These are phyloP conservation scores for Corythornis cristatus DNA, from an alignment of 2,113 vertebrate species.

Conservation along the genomic window DNA sequence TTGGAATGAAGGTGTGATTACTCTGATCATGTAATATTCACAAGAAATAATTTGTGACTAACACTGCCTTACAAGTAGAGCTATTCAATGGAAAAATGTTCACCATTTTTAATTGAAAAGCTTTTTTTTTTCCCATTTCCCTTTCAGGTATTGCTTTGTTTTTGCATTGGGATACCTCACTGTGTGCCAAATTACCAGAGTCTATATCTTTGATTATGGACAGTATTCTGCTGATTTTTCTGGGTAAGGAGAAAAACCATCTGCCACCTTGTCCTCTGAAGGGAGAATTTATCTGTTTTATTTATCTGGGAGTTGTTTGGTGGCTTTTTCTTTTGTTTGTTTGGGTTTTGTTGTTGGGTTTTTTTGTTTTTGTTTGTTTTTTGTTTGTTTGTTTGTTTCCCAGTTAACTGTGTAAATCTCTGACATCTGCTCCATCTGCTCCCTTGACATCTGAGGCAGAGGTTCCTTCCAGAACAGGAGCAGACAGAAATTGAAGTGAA, in stretches of 20 bases:
- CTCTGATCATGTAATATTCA: neutral
- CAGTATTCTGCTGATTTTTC: conserved; percentile 99
- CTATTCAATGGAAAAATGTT: neutral
- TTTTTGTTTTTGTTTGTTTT: no score
- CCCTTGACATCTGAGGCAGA: neutral
- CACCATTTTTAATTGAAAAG: neutral
- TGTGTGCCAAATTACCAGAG: conserved; percentile 94
- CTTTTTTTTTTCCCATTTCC: neutral
- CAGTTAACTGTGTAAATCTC: neutral
- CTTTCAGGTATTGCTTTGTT: conserved; percentile 93
- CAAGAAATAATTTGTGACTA: neutral
- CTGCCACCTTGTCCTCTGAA: neutral
- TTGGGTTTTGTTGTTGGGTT: no score
- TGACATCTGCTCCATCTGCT: neutral
- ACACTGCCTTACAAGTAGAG: neutral
- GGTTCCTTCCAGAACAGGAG: neutral
- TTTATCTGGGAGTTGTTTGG: no score
- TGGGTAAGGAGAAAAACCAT: conserved; percentile 84
- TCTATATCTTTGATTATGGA: conserved; percentile 98
- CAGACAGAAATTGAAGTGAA: neutral
- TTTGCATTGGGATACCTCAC: conserved; percentile 96
- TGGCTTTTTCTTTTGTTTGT: no score
- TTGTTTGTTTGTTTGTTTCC: no score
- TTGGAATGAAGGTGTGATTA: neutral
- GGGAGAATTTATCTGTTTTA: neutral